These are phyloP conservation scores for Sylvilagus floridanus DNA, from an alignment of 2,797 vertebrate genomes.

Conservation along the genomic window DNA sequence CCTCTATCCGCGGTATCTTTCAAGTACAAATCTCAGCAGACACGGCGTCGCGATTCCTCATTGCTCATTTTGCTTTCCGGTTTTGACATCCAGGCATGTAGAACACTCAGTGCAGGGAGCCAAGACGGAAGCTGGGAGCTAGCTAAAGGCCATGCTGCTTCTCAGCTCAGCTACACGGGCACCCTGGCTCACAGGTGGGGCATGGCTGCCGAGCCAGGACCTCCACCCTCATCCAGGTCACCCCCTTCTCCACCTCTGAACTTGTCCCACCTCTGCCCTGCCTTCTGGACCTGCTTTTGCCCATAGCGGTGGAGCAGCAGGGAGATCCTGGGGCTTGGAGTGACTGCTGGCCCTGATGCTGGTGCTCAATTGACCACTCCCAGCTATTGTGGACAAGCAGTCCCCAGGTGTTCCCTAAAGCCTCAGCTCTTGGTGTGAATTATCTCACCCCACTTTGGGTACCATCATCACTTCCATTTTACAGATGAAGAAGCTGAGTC, in stretches of 20 bases:
- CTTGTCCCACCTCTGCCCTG: not conserved
- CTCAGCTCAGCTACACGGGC: not conserved
- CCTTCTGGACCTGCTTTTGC: not conserved
- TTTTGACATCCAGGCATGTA: constrained; percentile 59
- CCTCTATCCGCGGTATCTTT: constrained; percentile 11
- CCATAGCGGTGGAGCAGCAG: fast-evolving
- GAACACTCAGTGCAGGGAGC: not conserved
- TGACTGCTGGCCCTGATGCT: not conserved
- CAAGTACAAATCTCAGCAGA: constrained; percentile 55
- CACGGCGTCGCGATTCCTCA: not conserved
- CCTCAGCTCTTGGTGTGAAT: not conserved
- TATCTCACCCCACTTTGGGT: not conserved
- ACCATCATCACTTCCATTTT: not conserved
- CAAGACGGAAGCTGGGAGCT: not conserved
- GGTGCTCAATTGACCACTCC: not conserved
- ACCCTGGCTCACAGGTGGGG: not conserved
- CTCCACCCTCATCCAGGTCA: fast-evolving
- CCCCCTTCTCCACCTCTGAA: too few relatives aligned
- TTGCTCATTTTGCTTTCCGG: constrained; percentile 2
- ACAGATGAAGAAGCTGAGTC: not conserved
- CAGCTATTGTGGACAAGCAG: not conserved
- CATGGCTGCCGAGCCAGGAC: not conserved
- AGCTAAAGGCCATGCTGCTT: not conserved
- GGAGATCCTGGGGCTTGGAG: not conserved
- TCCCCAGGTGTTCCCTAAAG: not conserved